Percentiles rank a stretch among this genome's conserved stretches.
phyloP scores from a whole-genome alignment of 2,113 vertebrate species.

The Seriola dumerili region DNA sequence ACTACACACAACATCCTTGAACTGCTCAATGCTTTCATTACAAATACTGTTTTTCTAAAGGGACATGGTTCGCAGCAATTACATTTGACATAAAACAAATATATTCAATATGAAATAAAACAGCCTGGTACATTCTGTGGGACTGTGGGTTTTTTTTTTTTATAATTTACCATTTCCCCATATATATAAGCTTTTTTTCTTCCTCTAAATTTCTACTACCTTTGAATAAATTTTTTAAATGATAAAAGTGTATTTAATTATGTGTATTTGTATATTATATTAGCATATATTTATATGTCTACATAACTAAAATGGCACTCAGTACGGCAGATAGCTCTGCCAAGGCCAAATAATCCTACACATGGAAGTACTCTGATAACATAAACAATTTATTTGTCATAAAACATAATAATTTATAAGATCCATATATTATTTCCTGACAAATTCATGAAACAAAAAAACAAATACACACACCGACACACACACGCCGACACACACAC shows the following conservation, averaged over 20 bases:
- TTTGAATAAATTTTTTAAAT: not conserved
- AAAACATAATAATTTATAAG: no score
- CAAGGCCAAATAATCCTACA: no score
- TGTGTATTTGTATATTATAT: not conserved
- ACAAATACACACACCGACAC: no score
- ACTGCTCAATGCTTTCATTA: not conserved
- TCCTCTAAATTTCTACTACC: not conserved
- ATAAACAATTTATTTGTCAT: no score
- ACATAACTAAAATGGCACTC: no score
- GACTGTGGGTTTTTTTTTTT: not conserved
- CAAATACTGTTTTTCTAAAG: not conserved
- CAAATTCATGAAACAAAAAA: no score
- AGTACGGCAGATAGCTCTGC: no score
- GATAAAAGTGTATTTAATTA: not conserved
- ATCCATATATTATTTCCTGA: no score
- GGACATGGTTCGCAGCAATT: not conserved
- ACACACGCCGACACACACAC: no score
- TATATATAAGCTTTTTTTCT: not conserved
- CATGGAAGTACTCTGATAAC: no score
- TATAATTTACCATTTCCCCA: no score
- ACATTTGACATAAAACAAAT: not conserved
- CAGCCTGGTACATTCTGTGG: not conserved
- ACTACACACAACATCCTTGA: not conserved
- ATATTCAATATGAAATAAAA: not conserved
- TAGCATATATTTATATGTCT: not conserved